Conservation (phyloP, 2,888 invertebrate genomes). For the Apodemia hepburni region DNA sequence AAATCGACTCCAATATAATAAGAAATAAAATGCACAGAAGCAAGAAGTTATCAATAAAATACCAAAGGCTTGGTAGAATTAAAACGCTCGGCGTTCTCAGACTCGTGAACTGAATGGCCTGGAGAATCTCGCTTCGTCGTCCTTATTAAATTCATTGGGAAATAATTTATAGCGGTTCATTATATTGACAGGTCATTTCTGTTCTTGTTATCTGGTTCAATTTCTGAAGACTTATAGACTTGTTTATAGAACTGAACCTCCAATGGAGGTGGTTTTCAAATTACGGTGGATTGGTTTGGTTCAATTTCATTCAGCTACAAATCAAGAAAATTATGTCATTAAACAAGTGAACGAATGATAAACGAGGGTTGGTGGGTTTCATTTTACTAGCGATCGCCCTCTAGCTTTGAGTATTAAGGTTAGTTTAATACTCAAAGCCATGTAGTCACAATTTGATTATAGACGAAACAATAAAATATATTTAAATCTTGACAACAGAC, state of each 20-base stretch:
- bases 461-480: no score
- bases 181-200: slow-evolving; percentile 23
- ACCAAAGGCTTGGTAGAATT: slow-evolving; percentile 26
- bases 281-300: background rate
- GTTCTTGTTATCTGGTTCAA: slow-evolving; percentile 15
- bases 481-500: no score
- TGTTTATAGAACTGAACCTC: slow-evolving; percentile 8
- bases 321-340: background rate
- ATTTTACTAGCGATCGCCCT: no score
- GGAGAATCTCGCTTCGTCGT: slow-evolving; percentile 22
- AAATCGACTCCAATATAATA: background rate
- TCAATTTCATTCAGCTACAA: background rate
- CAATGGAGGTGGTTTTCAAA: slow-evolving; percentile 3
- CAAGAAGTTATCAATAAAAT: slow-evolving; percentile 17
- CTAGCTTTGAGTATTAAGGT: no score
- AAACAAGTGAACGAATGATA: background rate
- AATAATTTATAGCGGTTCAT: slow-evolving; percentile 26
- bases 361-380: background rate
- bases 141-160: slow-evolving; percentile 32
- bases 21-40: background rate
- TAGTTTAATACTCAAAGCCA: no score
- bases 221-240: slow-evolving; percentile 8
- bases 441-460: no score
- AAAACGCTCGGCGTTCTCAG: slow-evolving; percentile 28
- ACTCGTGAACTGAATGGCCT: slow-evolving; percentile 24